phyloP scores from a whole-genome alignment of 2,797 vertebrate species.

The Artibeus lituratus region DNA sequence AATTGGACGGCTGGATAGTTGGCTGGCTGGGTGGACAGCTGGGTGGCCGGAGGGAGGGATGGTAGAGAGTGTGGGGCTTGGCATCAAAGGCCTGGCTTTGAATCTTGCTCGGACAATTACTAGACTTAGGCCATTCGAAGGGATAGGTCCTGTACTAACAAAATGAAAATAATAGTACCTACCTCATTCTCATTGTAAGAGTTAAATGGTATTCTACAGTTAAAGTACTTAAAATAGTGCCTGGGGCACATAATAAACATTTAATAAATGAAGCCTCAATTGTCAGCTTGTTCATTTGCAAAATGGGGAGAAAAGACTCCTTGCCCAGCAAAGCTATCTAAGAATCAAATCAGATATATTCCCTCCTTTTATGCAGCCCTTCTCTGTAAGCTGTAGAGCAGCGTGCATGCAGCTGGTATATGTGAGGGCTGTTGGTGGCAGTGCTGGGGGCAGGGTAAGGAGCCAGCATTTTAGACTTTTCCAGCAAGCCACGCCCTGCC shows the following conservation, averaged over 20 bases:
- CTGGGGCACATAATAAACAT: constrained; percentile 5
- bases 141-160: background rate
- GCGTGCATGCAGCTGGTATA: accelerated
- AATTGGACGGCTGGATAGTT: background rate
- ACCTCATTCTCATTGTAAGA: constrained; percentile 34
- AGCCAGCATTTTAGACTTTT: background rate
- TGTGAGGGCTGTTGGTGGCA: background rate
- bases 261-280: background rate
- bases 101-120: background rate
- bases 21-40: background rate
- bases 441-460: background rate
- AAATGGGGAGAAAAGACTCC: background rate
- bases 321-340: background rate
- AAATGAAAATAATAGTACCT: background rate
- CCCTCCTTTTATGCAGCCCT: background rate
- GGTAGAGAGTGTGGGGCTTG: background rate
- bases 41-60: background rate
- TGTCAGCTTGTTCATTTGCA: background rate
- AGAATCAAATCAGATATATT: background rate
- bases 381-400: background rate
- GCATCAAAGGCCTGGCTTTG: background rate
- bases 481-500: background rate
- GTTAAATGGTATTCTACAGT: background rate
- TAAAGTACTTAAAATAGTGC: background rate
- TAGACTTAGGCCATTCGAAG: background rate